Evolutionary conservation across 37 sponge, comb jelly and placozoan species (phyloP).

Genomic region (Spongilla lacustris): DNA sequence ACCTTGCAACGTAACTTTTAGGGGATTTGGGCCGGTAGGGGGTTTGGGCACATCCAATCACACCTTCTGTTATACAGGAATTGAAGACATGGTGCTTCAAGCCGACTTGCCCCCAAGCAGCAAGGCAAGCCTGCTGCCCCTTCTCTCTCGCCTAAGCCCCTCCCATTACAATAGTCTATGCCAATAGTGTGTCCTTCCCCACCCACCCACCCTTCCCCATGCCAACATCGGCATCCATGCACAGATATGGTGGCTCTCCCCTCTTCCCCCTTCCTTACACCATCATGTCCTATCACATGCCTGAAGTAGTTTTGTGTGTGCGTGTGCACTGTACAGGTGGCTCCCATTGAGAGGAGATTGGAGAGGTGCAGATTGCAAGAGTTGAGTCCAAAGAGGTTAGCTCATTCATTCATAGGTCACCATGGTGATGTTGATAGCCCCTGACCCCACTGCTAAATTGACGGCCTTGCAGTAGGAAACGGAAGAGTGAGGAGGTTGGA

Average conservation of each 20-base stretch:
- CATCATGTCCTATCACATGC: too few relatives aligned
- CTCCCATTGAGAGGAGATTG: constrained; percentile 17
- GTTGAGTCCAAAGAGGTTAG: constrained; percentile 15
- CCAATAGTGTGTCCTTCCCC: too few relatives aligned
- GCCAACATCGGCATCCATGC: too few relatives aligned
- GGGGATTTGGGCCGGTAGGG: background rate
- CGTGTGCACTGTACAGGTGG: background rate
- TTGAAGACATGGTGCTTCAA: constrained; percentile 38
- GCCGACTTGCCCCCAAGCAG: constrained; percentile 26
- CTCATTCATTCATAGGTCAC: background rate
- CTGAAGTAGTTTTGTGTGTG: too few relatives aligned
- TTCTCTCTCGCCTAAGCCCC: background rate
- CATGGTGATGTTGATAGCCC: background rate
- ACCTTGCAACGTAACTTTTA: constrained; percentile 25
- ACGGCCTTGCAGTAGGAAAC: constrained; percentile 33
- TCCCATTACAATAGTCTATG: too few relatives aligned
- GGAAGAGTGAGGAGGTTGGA: constrained; percentile 34
- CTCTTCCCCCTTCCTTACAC: background rate
- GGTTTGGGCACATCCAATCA: background rate
- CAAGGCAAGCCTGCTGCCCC: background rate
- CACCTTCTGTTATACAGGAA: background rate
- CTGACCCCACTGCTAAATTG: too few relatives aligned
- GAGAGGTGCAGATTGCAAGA: background rate
- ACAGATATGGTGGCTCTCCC: too few relatives aligned
- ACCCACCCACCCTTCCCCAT: too few relatives aligned